Evolutionary conservation across 1,140 invertebrate genomes (phyloP).

Genomic region (Drosophila funebris): DNA sequence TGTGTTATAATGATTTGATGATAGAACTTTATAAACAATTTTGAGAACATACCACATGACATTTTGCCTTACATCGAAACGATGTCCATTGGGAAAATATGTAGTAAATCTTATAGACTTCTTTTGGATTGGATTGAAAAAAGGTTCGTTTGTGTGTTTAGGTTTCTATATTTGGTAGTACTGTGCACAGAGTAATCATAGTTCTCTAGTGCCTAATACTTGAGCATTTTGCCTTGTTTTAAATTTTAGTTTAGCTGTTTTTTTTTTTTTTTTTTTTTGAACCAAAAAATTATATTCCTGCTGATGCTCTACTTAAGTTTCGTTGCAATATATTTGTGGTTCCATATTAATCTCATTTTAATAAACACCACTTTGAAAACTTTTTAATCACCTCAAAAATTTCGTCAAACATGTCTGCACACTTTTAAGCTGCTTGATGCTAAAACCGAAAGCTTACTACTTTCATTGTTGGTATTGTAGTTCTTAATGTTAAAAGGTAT

Average conservation of each 20-base stretch:
- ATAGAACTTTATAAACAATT: too few relatives aligned
- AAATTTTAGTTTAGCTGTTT: background rate
- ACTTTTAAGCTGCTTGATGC: conserved; percentile 35
- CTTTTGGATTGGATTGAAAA: too few relatives aligned
- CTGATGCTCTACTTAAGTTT: background rate
- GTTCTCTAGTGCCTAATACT: too few relatives aligned
- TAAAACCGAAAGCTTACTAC: background rate
- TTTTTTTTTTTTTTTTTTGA: background rate
- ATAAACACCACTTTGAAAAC: conserved; percentile 51
- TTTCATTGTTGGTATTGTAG: background rate
- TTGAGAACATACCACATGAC: too few relatives aligned
- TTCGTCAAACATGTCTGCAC: conserved; percentile 32
- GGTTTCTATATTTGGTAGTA: too few relatives aligned
- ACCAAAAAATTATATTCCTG: background rate
- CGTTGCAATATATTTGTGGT: conserved; percentile 8
- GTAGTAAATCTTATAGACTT: too few relatives aligned
- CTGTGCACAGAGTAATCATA: too few relatives aligned
- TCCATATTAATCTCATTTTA: conserved; percentile 50
- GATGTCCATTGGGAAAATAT: too few relatives aligned
- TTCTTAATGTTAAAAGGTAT: background rate
- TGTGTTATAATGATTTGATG: too few relatives aligned
- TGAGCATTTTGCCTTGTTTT: too few relatives aligned
- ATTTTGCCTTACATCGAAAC: too few relatives aligned
- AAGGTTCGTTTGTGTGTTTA: too few relatives aligned
- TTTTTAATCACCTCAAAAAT: conserved; percentile 58